A percentile compares a stretch with the other conserved stretches of the same genome.
Conservation (phyloP, 2,113 vertebrate species). For the Andinoacara biseriatus region DNA sequence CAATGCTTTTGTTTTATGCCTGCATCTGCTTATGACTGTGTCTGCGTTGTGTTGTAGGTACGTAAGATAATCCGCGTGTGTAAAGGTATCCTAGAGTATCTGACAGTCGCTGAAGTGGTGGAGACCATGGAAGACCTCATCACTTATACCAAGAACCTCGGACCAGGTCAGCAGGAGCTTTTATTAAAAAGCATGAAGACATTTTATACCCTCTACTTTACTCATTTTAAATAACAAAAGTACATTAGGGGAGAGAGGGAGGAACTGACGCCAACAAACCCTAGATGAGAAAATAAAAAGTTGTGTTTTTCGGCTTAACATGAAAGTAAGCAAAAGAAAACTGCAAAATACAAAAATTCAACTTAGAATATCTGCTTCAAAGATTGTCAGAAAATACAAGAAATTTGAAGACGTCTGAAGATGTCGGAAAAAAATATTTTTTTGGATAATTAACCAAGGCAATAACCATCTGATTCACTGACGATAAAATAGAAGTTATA, state of each 20-base stretch:
- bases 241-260: background rate
- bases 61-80: slow-evolving; percentile 98
- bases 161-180: slow-evolving; percentile 85
- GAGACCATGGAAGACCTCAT: slow-evolving; percentile 99
- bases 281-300: background rate
- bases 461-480: background rate
- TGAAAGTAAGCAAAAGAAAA: background rate
- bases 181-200: background rate
- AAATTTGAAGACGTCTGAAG: background rate
- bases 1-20: background rate
- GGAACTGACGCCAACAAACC: background rate
- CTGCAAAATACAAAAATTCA: background rate
- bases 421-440: background rate
- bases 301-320: too few relatives aligned
- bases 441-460: background rate
- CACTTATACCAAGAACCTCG: slow-evolving; percentile 98
- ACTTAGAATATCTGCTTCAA: background rate
- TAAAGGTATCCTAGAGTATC: slow-evolving; percentile 98
- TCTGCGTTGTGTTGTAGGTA: slow-evolving; percentile 82
- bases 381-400: background rate
- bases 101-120: slow-evolving; percentile 96
- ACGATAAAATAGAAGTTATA: background rate
- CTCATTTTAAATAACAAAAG: too few relatives aligned
- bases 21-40: slow-evolving; percentile 11
- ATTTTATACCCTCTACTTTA: background rate